These are phyloP conservation scores for Nymphicus hollandicus DNA, from an alignment of 2,113 vertebrate genomes.

Conservation along the genomic window DNA sequence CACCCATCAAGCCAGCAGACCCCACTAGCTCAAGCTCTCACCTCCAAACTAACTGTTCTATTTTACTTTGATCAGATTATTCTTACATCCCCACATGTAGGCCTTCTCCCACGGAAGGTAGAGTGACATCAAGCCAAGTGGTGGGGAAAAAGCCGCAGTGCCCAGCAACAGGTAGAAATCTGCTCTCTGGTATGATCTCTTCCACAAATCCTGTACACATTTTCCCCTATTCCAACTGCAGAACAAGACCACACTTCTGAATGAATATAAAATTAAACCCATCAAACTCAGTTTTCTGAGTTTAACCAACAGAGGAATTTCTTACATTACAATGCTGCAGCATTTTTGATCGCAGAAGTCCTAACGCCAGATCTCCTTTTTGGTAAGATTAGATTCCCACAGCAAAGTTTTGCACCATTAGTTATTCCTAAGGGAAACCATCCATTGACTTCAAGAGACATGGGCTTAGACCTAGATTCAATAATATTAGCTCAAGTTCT, in stretches of 20 bases:
- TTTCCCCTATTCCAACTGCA: background rate
- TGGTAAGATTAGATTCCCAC: background rate
- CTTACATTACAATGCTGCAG: background rate
- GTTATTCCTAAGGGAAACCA: background rate
- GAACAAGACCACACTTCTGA: background rate
- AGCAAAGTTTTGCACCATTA: background rate
- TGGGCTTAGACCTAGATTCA: background rate
- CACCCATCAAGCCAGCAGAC: background rate
- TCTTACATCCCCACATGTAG: background rate
- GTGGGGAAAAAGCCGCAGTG: background rate
- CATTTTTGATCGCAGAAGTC: background rate
- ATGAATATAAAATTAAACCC: conserved; percentile 1
- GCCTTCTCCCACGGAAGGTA: background rate
- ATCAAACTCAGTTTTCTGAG: background rate
- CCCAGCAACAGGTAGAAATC: background rate
- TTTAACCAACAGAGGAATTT: conserved; percentile 3
- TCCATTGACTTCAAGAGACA: background rate
- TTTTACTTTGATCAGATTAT: background rate
- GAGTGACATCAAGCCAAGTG: background rate
- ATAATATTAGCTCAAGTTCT: background rate
- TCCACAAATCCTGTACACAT: background rate
- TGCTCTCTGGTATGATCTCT: background rate
- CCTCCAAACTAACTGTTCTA: background rate
- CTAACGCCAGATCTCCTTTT: conserved; percentile 10
- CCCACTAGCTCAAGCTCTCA: background rate